These are phyloP conservation scores for Sanderia malayensis DNA, from an alignment of 30 jellyfish, hydroid and myxozoan species.

Conservation along the genomic window DNA sequence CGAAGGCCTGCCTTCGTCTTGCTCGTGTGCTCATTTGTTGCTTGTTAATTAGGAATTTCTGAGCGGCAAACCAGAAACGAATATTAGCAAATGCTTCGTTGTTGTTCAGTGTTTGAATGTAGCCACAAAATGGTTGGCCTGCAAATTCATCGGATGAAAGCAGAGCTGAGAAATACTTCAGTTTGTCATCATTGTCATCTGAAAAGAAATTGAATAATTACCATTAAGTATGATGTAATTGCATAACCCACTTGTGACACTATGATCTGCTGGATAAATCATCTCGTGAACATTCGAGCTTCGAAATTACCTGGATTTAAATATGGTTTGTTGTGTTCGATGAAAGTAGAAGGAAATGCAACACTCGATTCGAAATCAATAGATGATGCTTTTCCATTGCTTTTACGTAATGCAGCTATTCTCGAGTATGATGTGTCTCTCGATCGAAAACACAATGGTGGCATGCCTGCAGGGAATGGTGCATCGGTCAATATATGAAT, in stretches of 20 bases:
- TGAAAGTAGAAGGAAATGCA: slow-evolving; percentile 38
- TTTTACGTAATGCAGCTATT: slow-evolving; percentile 15
- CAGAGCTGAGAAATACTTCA: slow-evolving; percentile 61
- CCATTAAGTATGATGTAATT: too few species aligned
- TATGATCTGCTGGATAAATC: too few species aligned
- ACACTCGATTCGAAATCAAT: slow-evolving; percentile 32
- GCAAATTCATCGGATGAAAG: slow-evolving; percentile 83
- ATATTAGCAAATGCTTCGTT: slow-evolving; percentile 60
- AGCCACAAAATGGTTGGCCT: slow-evolving; percentile 92
- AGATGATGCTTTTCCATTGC: slow-evolving; percentile 17
- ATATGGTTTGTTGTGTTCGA: slow-evolving; percentile 7
- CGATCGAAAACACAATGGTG: slow-evolving; percentile 6
- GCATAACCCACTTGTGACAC: too few species aligned
- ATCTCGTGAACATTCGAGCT: too few species aligned
- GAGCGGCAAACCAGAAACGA: slow-evolving; percentile 85
- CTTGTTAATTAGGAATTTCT: slow-evolving; percentile 45
- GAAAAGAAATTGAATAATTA: too few species aligned
- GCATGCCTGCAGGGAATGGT: too few species aligned
- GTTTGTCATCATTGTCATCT: slow-evolving; percentile 2
- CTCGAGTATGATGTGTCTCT: slow-evolving; percentile 39
- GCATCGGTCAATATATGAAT: too few species aligned
- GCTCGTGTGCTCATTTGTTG: slow-evolving; percentile 47
- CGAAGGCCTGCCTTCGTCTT: slow-evolving; percentile 64
- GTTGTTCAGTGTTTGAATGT: slow-evolving; percentile 32
- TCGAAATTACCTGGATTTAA: too few species aligned